Evolutionary conservation across 2,888 invertebrate genomes (phyloP).

Genomic region (Barypeithes pellucidus): DNA sequence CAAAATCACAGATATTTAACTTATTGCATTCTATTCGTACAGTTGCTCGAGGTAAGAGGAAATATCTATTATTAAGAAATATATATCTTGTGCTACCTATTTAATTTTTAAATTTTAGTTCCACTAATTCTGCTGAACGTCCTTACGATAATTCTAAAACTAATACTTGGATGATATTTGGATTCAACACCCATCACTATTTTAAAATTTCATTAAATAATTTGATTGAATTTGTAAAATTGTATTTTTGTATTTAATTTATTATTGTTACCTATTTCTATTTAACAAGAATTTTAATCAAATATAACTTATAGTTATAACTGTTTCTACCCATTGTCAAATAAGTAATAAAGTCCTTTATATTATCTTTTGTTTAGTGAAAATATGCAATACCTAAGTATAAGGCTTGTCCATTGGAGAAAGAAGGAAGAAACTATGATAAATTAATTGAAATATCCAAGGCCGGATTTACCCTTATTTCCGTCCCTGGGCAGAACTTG

Average conservation of each 20-base stretch:
- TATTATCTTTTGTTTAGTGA: no score
- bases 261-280: not conserved
- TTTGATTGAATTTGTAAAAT: not conserved
- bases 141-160: slow-evolving; percentile 88
- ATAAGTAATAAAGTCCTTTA: no score
- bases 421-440: no score
- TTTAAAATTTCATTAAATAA: not conserved
- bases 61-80: not conserved
- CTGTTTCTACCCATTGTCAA: no score
- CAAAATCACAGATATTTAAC: slow-evolving; percentile 92
- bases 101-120: slow-evolving; percentile 85
- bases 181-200: not conserved
- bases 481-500: no score
- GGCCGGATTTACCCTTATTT: no score
- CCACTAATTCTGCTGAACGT: slow-evolving; percentile 94
- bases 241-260: slow-evolving; percentile 1
- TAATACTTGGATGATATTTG: slow-evolving; percentile 83
- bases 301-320: no score
- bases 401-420: no score
- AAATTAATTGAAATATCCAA: no score
- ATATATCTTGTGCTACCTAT: not conserved
- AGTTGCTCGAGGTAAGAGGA: slow-evolving; percentile 89
- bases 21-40: slow-evolving; percentile 95
- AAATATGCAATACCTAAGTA: no score
- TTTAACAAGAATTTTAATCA: no score